Conservation (phyloP, 2,888 invertebrate genomes). For the Acrobasis repandana region DNA sequence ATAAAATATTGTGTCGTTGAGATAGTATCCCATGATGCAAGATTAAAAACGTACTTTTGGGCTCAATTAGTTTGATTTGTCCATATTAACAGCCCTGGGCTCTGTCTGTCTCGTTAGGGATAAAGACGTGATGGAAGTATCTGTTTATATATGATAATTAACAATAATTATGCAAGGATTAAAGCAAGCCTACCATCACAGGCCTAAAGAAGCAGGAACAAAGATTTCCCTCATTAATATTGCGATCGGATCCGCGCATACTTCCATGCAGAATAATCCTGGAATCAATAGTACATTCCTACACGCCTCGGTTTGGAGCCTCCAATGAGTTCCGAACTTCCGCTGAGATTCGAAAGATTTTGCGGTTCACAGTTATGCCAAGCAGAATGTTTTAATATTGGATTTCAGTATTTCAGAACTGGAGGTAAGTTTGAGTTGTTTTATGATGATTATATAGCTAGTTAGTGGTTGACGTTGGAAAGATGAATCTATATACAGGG, state of each 20-base stretch:
- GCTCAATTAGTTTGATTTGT: too few species aligned
- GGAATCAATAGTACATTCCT: constrained; percentile 69
- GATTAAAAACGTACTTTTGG: too few species aligned
- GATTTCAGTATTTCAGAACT: background rate
- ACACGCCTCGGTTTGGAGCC: constrained; percentile 59
- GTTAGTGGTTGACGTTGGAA: too few species aligned
- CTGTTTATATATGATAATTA: too few species aligned
- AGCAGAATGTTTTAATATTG: constrained; percentile 1
- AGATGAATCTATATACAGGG: too few species aligned
- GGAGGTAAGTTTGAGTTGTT: background rate
- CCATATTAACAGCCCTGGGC: too few species aligned
- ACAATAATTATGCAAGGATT: background rate
- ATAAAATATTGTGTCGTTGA: too few species aligned
- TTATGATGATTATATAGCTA: background rate
- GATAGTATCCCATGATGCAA: too few species aligned
- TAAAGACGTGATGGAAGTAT: too few species aligned
- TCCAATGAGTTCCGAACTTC: constrained; percentile 52
- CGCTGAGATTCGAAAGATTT: constrained; percentile 43
- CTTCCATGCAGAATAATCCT: constrained; percentile 68
- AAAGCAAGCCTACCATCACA: constrained; percentile 1
- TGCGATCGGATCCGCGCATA: constrained; percentile 62
- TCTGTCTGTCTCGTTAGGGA: too few species aligned
- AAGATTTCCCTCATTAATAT: constrained; percentile 69
- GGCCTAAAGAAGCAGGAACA: constrained; percentile 36
- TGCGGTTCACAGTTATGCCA: constrained; percentile 11